Base-by-base conservation (phyloP, 2,113 vertebrate genomes). In the Daphoenositta chrysoptera region DNA sequence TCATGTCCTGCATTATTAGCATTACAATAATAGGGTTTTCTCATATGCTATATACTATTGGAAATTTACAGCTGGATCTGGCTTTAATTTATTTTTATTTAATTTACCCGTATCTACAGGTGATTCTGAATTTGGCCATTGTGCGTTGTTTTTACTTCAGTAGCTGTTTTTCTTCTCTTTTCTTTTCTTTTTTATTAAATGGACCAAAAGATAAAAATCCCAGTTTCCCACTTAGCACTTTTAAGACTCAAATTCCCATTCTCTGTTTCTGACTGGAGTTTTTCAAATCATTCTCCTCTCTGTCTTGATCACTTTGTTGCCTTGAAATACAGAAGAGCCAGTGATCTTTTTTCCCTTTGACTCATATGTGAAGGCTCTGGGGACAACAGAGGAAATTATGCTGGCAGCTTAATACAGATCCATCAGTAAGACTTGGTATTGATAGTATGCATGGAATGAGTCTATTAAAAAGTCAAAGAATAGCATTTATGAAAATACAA, bases 401-500 rank as follows among this genome's bases (percentile, higher is more conserved):
- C 83, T 86, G 64, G 75, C 75, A 87, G 69, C 16, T 93, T 93
- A 84, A 93, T 90, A 70, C 44, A 75, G 70, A 69, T 93, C 83
- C 66, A 60, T 88, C 92, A 75, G 76, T 75, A 81, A 89, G 68
- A 42, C 56, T 88, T 91, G 48, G 18, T 90, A 90, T 89, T 81
- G 80, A 87, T 83, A 86, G 64, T 30, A 93, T 89, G 87, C 82
- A 71, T 92, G 50, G 51, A 94, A 93, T 90, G 86, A 90, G 79
- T 92, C 88, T 86, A 80, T 94, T 96, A 92, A 94, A 90, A 86
- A 94, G 69, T 68, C 68, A 83, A 81, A 93, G 79, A 89, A 77
- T 68, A 92, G 42, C 86, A 65, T 78, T 95, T 90, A 94, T 83
- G 83, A 96, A 95, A 96, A 89, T 81, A 89, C 57, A 96, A 60